A percentile compares a stretch with the other conserved stretches of the same genome.
phyloP scores from a whole-genome alignment of 2,888 invertebrate species.

The Sericinus montela region DNA sequence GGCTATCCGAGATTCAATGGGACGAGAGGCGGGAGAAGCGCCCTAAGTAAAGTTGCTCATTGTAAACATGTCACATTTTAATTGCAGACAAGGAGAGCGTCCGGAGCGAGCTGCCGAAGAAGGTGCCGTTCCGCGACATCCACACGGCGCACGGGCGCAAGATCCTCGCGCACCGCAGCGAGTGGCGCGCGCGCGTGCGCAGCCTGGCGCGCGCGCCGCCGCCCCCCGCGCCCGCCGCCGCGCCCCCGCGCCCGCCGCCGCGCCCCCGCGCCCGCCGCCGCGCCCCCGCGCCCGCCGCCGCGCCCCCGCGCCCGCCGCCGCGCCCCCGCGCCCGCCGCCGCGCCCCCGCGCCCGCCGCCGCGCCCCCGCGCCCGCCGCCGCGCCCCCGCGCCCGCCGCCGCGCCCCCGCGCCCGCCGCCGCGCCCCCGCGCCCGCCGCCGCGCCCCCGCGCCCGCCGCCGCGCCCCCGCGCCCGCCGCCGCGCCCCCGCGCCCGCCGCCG shows the following conservation, averaged over 20 bases:
- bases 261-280: constrained; percentile 61
- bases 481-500: constrained; percentile 81
- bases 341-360: neutral
- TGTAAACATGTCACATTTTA: too few relatives aligned
- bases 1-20: too few relatives aligned
- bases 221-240: constrained; percentile 18
- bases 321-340: constrained; percentile 61
- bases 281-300: neutral
- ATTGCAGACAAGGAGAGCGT: constrained; percentile 60
- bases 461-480: neutral
- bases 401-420: neutral
- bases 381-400: constrained; percentile 61
- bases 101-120: constrained; percentile 66
- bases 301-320: constrained; percentile 81
- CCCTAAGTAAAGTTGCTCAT: too few relatives aligned
- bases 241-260: constrained; percentile 82
- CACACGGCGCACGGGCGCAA: constrained; percentile 84
- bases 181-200: constrained; percentile 79
- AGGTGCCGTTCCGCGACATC: constrained; percentile 83
- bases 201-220: constrained; percentile 19
- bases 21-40: too few relatives aligned
- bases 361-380: constrained; percentile 81
- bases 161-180: constrained; percentile 82
- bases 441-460: constrained; percentile 61
- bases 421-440: constrained; percentile 81